A percentile compares a stretch with the other conserved stretches of the same genome.
These are phyloP conservation scores for Eulacestoma nigropectus DNA, from an alignment of 2,113 vertebrate genomes.

Conservation along the genomic window DNA sequence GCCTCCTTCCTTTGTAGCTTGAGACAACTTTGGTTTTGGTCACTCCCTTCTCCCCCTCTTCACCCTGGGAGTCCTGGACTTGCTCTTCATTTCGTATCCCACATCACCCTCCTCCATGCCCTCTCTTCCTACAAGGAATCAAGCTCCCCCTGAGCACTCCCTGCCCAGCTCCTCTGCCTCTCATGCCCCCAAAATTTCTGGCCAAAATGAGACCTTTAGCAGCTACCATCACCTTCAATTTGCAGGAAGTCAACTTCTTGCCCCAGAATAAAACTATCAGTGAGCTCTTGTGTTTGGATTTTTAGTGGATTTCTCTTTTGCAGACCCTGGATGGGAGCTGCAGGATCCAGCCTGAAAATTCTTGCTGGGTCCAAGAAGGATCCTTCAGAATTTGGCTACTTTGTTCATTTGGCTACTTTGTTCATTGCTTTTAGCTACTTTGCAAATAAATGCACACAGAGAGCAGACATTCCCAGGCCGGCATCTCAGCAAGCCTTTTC, in stretches of 20 bases:
- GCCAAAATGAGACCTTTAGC: neutral
- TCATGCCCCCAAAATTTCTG: neutral
- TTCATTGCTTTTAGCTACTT: neutral
- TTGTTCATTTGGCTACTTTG: neutral
- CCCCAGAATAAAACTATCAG: neutral
- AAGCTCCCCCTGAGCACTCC: neutral
- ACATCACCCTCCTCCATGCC: neutral
- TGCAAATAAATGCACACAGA: neutral
- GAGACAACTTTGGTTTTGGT: neutral
- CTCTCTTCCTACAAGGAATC: neutral
- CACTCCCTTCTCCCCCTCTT: neutral
- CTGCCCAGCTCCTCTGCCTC: neutral
- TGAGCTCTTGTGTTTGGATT: neutral
- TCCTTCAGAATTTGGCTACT: neutral
- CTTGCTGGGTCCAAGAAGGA: neutral
- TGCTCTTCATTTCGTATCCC: neutral
- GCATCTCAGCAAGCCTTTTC: neutral
- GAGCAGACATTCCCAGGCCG: neutral
- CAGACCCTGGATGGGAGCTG: neutral
- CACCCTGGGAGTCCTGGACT: neutral
- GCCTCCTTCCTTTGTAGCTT: neutral
- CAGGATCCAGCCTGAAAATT: neutral
- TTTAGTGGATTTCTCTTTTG: neutral
- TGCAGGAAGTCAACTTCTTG: neutral
- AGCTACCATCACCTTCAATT: neutral